Conservation (phyloP, 2,113 vertebrate genomes). For the Ochotona princeps region DNA sequence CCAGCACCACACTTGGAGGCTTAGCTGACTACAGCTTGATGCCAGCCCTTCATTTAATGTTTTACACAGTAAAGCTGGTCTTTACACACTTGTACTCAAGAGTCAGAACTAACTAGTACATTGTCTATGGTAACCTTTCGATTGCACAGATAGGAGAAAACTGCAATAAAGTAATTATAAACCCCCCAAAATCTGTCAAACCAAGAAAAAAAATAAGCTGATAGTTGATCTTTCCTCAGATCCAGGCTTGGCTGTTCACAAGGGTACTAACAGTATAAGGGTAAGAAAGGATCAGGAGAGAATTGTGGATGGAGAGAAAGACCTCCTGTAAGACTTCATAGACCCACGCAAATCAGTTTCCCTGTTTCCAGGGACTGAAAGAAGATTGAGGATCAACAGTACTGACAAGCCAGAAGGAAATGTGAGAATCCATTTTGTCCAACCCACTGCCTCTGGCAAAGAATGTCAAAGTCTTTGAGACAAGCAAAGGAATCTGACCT, state of each 20-base stretch:
- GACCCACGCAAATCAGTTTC: not conserved
- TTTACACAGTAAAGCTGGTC: not conserved
- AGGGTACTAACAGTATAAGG: not conserved
- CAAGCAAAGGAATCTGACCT: not conserved
- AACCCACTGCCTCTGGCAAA: conserved; percentile 7
- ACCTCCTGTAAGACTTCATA: not conserved
- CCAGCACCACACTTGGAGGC: too few species aligned
- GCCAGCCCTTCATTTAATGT: conserved; percentile 5
- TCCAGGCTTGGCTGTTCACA: not conserved
- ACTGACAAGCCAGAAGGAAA: not conserved
- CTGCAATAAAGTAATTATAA: conserved; percentile 23
- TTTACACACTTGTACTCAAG: not conserved
- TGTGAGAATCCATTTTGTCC: not conserved
- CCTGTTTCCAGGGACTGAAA: not conserved
- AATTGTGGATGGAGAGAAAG: not conserved
- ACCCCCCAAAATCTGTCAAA: not conserved
- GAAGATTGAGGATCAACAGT: conserved; percentile 22
- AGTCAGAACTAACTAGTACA: not conserved
- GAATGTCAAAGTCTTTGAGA: conserved; percentile 31
- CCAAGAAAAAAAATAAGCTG: conserved; percentile 17
- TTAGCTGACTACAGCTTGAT: too few species aligned
- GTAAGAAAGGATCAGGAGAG: not conserved
- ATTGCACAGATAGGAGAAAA: not conserved
- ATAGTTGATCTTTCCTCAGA: not conserved
- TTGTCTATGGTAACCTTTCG: not conserved